Conservation (phyloP, 2,113 vertebrate genomes). For the Aplodontia rufa region DNA sequence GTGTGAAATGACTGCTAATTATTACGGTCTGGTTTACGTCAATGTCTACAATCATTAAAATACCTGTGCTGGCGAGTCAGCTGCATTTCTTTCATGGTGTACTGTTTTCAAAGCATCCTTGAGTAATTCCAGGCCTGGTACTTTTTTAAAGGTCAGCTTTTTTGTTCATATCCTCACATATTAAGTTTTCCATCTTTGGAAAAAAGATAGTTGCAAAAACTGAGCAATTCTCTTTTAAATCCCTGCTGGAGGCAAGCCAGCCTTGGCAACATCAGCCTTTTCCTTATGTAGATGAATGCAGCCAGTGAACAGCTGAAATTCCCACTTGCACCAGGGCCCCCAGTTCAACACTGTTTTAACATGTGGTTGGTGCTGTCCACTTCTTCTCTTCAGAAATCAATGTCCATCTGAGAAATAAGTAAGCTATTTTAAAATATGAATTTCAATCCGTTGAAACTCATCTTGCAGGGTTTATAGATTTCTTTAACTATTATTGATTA, state of each 20-base stretch:
- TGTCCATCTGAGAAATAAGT: not conserved
- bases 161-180: not conserved
- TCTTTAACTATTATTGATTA: not conserved
- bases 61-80: not conserved
- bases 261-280: not conserved
- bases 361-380: not conserved
- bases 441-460: not conserved
- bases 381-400: conserved; percentile 10
- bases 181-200: not conserved
- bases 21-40: not conserved
- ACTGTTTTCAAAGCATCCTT: not conserved
- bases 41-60: not conserved
- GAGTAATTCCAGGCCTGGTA: not conserved
- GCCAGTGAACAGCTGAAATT: not conserved
- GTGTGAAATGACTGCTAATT: not conserved
- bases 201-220: not conserved
- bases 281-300: not conserved
- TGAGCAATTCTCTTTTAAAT: not conserved
- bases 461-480: not conserved
- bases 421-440: not conserved
- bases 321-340: rapidly evolving
- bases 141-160: not conserved
- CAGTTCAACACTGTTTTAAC: not conserved
- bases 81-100: not conserved
- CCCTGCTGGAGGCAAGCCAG: not conserved